Base-by-base conservation (phyloP, 2,113 vertebrate genomes). In the Aleadryas rufinucha region DNA sequence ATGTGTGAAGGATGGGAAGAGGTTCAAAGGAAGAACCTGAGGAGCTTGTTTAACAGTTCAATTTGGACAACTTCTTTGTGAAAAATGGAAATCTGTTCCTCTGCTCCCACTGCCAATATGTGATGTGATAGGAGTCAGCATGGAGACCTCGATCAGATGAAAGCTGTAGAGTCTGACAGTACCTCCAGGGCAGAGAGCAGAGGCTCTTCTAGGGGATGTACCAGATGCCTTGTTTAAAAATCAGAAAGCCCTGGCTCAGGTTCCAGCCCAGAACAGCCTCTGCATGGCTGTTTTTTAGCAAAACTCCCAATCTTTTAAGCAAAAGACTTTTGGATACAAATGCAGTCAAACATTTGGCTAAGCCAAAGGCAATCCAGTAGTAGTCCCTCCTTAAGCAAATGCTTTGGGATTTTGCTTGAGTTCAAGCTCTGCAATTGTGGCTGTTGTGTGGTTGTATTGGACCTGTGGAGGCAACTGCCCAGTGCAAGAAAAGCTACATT, bases 71-170 rank as follows among this genome's bases (percentile, higher is more conserved):
- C 49, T 20, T 53, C 17, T 57, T 2, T 27, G 26, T 80, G 33
- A 39, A 52, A 83, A 81, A 74, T 5, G 3, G 41, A 45, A 78
- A 44, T 37, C 30, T 88, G 53, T 20, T 27, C 37, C 28, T 86
- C 27, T 76, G 60, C 16, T 84, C 10, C 65, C 6, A 7, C 35
- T 71, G n/a, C 49, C 79, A 60, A 13, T 44, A n/a, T 24, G 18
- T 27, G 59, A 49, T 50, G 44, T 69, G 59, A 71, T 74, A 4
- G 18, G 31, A 42, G 39, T 71, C 44, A 53, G n/a, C 13, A 1
- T 5, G 39, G 53, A 61, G 28, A 57, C 26, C 45, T 87, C 0
- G 0, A 16, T 59, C 16, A 17, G 27, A 16, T 10, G 11, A 77
- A 52, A 77, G 23, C 72, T 74, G 54, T 33, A 2, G 31, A 57